These are phyloP conservation scores for Ctenopoma kingsleyae DNA, from an alignment of 2,797 vertebrate genomes.

Conservation along the genomic window DNA sequence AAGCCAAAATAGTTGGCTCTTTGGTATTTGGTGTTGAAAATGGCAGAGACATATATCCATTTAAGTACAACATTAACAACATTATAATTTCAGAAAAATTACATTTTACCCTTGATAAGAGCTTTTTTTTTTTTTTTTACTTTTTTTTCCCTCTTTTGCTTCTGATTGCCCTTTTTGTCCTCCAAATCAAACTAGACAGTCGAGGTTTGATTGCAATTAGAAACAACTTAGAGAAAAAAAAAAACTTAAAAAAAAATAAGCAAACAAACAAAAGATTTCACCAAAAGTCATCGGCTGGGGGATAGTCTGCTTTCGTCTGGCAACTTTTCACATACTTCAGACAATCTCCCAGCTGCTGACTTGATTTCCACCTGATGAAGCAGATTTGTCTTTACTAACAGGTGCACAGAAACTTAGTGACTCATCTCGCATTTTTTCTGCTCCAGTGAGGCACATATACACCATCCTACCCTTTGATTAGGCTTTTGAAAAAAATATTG, in stretches of 20 bases:
- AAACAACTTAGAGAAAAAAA: conserved; percentile 50
- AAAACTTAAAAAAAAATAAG: conserved; percentile 17
- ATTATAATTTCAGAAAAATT: conserved; percentile 70
- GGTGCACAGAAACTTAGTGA: conserved; percentile 37
- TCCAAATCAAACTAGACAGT: conserved; percentile 48
- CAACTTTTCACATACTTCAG: conserved; percentile 37
- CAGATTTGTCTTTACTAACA: conserved; percentile 32
- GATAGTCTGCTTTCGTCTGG: conserved; percentile 39
- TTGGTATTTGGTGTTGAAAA: conserved; percentile 76
- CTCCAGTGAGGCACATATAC: conserved; percentile 69
- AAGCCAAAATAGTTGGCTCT: conserved; percentile 66
- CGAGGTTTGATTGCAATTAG: conserved; percentile 64
- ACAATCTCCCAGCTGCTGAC: conserved; percentile 42
- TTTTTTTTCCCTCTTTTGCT: conserved; percentile 23
- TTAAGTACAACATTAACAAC: conserved; percentile 78
- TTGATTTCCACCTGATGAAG: conserved; percentile 46
- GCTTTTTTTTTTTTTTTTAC: conserved; percentile 14
- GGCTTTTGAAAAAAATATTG: conserved; percentile 26
- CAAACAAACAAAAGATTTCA: conserved; percentile 19
- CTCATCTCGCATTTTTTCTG: conserved; percentile 38
- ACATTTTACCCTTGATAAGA: conserved; percentile 55
- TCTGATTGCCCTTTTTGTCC: conserved; percentile 37
- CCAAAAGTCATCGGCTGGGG: conserved; percentile 36
- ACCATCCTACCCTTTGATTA: conserved; percentile 51
- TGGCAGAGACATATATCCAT: conserved; percentile 73